Conservation (phyloP, 1,140 invertebrate genomes). For the Diabrotica virgifera region DNA sequence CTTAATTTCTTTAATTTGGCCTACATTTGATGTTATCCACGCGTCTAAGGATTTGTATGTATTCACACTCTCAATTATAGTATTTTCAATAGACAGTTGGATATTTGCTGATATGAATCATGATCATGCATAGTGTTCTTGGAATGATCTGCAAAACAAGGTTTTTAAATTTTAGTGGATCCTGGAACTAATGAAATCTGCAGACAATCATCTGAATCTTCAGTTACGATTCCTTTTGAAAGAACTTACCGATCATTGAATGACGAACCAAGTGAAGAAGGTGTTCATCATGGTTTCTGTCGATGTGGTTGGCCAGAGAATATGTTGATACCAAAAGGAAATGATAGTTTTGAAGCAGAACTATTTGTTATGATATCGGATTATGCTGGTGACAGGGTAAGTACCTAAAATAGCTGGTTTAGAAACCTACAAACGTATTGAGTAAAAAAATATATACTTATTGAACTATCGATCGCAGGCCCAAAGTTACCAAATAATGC, state of each 20-base stretch:
- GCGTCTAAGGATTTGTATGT: no score
- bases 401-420: conserved; percentile 36
- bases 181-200: conserved; percentile 62
- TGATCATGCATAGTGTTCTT: no score
- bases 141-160: no score
- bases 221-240: conserved; percentile 72
- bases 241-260: conserved; percentile 64
- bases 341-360: conserved; percentile 55
- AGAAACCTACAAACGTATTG: no score
- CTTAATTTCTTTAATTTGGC: no score
- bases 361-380: conserved; percentile 82
- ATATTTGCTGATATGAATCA: no score
- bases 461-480: no score
- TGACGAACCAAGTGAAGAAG: conserved; percentile 52
- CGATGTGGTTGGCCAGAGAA: conserved; percentile 87
- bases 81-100: no score
- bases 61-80: no score
- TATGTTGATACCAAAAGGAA: conserved; percentile 76
- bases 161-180: conserved; percentile 49
- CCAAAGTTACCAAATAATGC: no score
- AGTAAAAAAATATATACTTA: no score
- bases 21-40: no score
- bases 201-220: conserved; percentile 61
- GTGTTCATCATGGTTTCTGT: conserved; percentile 71
- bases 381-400: conserved; percentile 66